Evolutionary conservation across 2,113 vertebrate species (phyloP).

Genomic region (Corvus hawaiiensis): DNA sequence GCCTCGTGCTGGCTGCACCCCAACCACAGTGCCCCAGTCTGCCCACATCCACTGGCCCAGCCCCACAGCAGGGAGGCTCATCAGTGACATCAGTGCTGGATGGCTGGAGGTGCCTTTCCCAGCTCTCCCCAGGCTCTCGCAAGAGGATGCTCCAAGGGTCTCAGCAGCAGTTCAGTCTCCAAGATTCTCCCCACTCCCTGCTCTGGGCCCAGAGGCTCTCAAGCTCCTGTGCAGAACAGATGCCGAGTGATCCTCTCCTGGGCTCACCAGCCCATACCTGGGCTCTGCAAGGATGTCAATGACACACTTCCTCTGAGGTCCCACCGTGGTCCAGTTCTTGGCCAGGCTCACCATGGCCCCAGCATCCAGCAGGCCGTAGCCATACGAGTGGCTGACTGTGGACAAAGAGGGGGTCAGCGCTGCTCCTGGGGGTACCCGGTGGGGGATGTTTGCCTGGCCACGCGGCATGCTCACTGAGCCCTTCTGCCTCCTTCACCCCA

Average conservation of each 20-base stretch:
- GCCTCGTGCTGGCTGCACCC: not conserved
- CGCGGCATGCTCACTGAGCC: not conserved
- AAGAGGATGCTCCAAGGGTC: not conserved
- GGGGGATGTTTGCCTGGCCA: fast-evolving
- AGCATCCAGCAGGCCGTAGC: conserved; percentile 91
- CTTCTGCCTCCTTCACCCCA: not conserved
- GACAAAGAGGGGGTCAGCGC: not conserved
- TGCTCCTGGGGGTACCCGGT: fast-evolving
- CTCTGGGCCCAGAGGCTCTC: not conserved
- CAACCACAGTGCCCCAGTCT: not conserved
- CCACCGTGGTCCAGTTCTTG: conserved; percentile 89
- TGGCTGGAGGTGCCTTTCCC: not conserved
- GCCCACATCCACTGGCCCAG: not conserved
- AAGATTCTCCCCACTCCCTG: fast-evolving
- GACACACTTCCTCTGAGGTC: conserved; percentile 87
- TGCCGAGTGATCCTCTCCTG: fast-evolving
- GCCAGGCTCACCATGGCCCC: conserved; percentile 90
- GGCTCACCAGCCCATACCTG: conserved; percentile 70
- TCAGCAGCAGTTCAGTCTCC: fast-evolving
- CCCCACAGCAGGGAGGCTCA: not conserved
- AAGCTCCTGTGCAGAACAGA: fast-evolving
- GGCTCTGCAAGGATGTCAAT: conserved; percentile 85
- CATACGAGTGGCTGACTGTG: conserved; percentile 94
- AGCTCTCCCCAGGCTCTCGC: fast-evolving
- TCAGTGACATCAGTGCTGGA: fast-evolving